Evolutionary conservation across 2,113 vertebrate species (phyloP), one percentile per base, ranked within the genome.

Genomic region (Nothobranchius furzeri): DNA sequence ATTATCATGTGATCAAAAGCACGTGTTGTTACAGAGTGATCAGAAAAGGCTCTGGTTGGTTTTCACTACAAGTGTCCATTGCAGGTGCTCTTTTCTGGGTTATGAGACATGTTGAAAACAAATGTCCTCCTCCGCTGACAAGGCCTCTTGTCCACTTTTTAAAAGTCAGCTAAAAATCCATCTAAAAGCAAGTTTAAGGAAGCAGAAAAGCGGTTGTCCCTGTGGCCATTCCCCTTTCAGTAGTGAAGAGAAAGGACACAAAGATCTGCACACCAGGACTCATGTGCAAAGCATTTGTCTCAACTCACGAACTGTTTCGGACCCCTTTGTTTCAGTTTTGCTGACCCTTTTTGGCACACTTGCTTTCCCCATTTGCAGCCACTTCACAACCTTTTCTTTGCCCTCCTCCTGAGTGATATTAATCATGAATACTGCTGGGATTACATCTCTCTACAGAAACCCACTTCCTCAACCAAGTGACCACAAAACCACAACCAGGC

Each of bases 401-500:
- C 76, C 74, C 70, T 60, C 9, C 6, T 40, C 42, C 51, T 25
- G 55, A 64, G 80, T 63, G 48, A 76, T 46, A 55, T 73, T 72
- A 79, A 84, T 35, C 6, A 85, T 42, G 54, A 88, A 90, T 86
- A 85, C 85, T 78, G 73, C 74, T 30, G 30, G 30, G 30, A 30
- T 30, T 30, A 30, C 72, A 78, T 78, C 71, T 79, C 79, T 83
- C 62, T 54, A 70, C 64, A 67, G 43, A 50, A 67, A 71, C 72
- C 89, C 85, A 85, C 83, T 88, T 91, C 86, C 86, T 88, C 83
- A 62, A 75, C 80, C 82, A 54, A 85, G 70, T 63, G 73, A 58
- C 78, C 84, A 78, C 52, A 75, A 76, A 84, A 65, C 58, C 77
- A 60, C 74, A 75, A 83, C 85, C 88, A 88, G 85, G 85, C 56